Percentiles rank a stretch among this genome's conserved stretches.
Conservation (phyloP, 2,797 vertebrate species). For the Pangasius mekongensis region DNA sequence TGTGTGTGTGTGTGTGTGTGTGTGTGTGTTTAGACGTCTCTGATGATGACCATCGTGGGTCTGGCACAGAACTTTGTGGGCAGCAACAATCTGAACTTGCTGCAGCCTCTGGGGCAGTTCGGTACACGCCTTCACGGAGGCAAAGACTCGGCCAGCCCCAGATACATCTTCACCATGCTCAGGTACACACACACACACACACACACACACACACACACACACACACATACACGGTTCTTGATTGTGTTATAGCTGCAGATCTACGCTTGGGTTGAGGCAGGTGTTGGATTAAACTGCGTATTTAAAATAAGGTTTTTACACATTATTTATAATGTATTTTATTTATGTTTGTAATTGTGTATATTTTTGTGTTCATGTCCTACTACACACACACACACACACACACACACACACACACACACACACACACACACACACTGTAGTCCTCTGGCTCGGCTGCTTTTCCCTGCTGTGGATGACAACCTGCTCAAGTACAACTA, state of each 20-base stretch:
- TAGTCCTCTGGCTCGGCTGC: conserved; percentile 85
- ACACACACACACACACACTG: not conserved
- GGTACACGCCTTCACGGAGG: conserved; percentile 94
- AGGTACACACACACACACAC: conserved; percentile 73
- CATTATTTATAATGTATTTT: no score
- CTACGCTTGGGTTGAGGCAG: not conserved
- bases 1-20: not conserved
- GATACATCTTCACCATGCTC: conserved; percentile 99
- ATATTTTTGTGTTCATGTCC: not conserved
- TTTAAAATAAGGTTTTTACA: not conserved
- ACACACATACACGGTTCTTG: not conserved
- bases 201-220: not conserved
- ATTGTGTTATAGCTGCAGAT: not conserved
- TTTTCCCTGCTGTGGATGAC: conserved; percentile 90
- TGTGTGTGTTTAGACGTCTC: conserved; percentile 75
- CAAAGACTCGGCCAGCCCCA: conserved; percentile 97
- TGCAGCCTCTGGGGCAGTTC: conserved; percentile 96
- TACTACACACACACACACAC: no score
- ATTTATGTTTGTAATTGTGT: not conserved
- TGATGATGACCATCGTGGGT: conserved; percentile 97
- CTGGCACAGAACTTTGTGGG: conserved; percentile 98
- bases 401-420: not conserved
- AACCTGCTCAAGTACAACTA: conserved; percentile 88
- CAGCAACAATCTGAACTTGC: conserved; percentile 95
- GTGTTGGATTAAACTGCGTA: not conserved